Percentiles rank a stretch among this genome's conserved stretches.
Evolutionary conservation across 2,113 vertebrate species (phyloP).

Genomic region (Serinus canaria): DNA sequence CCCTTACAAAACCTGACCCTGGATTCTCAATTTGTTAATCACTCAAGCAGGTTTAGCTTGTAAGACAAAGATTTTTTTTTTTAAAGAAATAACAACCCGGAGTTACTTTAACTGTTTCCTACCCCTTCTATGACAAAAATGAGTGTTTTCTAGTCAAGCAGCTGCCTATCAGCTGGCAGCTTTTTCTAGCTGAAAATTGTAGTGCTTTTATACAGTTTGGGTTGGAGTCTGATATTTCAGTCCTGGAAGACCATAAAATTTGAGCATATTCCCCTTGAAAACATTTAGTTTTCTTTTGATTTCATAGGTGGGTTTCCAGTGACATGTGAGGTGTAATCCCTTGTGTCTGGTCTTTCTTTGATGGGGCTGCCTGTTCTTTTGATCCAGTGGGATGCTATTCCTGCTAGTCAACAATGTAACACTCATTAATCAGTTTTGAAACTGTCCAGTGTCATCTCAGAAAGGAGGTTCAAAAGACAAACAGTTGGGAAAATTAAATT

Average conservation of each 20-base stretch:
- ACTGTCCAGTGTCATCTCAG: conserved; percentile 13
- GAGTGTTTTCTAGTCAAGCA: not conserved
- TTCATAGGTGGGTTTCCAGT: conserved; percentile 2
- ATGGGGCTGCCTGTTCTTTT: conserved; percentile 41
- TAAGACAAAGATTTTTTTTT: not conserved
- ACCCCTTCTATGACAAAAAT: not conserved
- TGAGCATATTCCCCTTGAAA: not conserved
- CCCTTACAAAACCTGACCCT: not conserved
- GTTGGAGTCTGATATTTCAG: not conserved
- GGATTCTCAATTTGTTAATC: not conserved
- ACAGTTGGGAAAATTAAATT: not conserved
- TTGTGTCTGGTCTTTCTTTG: conserved; percentile 43
- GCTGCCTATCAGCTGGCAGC: not conserved
- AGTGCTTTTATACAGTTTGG: not conserved
- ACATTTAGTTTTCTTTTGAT: not conserved
- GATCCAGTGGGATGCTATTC: conserved; percentile 14
- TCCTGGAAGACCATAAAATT: not conserved
- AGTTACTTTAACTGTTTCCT: not conserved
- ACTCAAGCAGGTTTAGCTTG: not conserved
- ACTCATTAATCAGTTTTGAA: conserved; percentile 20
- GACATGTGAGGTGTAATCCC: conserved; percentile 24
- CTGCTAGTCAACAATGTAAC: not conserved
- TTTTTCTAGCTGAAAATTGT: not conserved
- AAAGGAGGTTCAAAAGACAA: conserved; percentile 1
- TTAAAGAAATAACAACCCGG: not conserved